A percentile compares a stretch with the other conserved stretches of the same genome.
phyloP scores from a whole-genome alignment of 2,113 vertebrate species.

The Bos javanicus region DNA sequence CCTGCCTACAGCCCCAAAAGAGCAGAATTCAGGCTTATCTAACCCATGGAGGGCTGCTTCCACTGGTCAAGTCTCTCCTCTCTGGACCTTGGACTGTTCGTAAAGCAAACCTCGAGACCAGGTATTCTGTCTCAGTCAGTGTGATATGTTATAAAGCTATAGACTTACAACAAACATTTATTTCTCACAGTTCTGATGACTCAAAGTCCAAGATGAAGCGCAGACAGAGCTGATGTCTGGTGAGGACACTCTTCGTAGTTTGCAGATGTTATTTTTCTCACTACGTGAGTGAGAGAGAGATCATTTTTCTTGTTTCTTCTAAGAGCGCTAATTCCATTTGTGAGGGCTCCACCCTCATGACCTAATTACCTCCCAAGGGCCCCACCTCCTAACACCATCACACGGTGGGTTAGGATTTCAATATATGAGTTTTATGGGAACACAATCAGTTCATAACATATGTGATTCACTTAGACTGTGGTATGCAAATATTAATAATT shows the following conservation, averaged over 20 bases:
- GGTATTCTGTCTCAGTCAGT: not conserved
- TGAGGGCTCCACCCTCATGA: not conserved
- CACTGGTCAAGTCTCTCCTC: not conserved
- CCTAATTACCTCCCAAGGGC: not conserved
- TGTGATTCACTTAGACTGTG: not conserved
- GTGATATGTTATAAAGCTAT: not conserved
- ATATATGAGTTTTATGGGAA: not conserved
- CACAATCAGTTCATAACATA: not conserved
- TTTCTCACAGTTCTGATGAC: not conserved
- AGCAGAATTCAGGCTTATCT: not conserved
- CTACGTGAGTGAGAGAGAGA: not conserved
- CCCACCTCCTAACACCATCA: not conserved
- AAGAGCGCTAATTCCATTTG: not conserved
- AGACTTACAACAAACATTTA: not conserved
- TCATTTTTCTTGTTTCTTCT: not conserved
- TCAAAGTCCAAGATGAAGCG: not conserved
- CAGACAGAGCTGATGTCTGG: not conserved
- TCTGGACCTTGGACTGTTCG: not conserved
- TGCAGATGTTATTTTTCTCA: not conserved
- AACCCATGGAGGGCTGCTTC: not conserved
- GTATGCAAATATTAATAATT: not conserved
- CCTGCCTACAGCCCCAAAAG: not conserved
- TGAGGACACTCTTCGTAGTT: not conserved
- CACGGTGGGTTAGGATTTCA: not conserved
- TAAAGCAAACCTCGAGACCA: constrained; percentile 2